Base-by-base conservation (phyloP, 2,113 vertebrate genomes). In the Nothobranchius kuhntae region DNA sequence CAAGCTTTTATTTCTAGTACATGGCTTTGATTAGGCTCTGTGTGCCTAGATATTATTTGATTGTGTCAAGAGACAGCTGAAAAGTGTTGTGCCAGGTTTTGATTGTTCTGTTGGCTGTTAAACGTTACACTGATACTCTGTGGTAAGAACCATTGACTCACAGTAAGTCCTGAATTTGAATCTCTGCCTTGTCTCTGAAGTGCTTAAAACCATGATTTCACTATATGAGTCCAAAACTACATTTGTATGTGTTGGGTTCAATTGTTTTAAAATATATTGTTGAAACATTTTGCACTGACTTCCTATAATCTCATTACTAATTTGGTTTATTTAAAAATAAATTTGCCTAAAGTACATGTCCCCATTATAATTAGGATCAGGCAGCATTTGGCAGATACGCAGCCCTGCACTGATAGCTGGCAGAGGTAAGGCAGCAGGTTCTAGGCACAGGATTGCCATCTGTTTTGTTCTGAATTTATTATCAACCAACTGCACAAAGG, bases 371-470 rank as follows among this genome's bases (percentile, higher is more conserved):
- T 65, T 15, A 57, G 59, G 35, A 66, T 65, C 14, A 61, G 61
- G 55, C 68, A 54, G 61, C 42, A 77, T 24, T 65, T 85, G 78
- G 74, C 81, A 85, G 75, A 72, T 53, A 52, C 50, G 7, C 55
- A 35, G 60, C 53, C 59, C 6, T 57, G 78, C 35, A n/a, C 62
- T 53, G 52, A 68, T 30, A 68, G 80, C 60, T 86, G 85, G 83
- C 76, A 58, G 30, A 53, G 53, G 53, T 57, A 55, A 52, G 54
- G 9, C 62, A 42, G 63, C 82, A 80, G 79, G 82, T 71, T 86
- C 68, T 64, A 52, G 68, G 78, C 80, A 75, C 71, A 82, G 68
- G 68, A 78, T 75, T 77, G 78, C 90, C 86, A 90, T 91, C 90
- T 90, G 89, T 51, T 87, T 82, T 72, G 42, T 56, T 77, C 61